phyloP scores from a whole-genome alignment of 2,888 invertebrate genomes.

The Margaritifera margaritifera region DNA sequence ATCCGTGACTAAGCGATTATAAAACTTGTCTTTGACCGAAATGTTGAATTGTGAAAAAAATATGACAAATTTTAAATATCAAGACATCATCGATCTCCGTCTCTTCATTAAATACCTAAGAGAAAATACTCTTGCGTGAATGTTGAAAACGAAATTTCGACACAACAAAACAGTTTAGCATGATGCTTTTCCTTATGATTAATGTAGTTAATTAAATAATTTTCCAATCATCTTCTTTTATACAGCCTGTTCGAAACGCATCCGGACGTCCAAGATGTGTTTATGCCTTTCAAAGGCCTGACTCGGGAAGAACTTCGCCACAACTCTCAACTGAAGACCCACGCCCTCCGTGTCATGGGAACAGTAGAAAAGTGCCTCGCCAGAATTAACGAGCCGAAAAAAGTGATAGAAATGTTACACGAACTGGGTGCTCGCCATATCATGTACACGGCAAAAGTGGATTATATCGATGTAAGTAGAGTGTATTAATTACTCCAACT shows the following conservation, averaged over 20 bases:
- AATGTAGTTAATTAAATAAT: too few species aligned
- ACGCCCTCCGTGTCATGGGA: slow-evolving; percentile 76
- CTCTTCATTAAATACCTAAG: too few species aligned
- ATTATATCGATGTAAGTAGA: slow-evolving; percentile 76
- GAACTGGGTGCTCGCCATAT: slow-evolving; percentile 75
- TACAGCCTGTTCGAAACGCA: slow-evolving; percentile 76
- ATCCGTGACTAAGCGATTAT: too few species aligned
- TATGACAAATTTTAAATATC: too few species aligned
- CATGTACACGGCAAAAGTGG: slow-evolving; percentile 75
- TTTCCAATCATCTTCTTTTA: too few species aligned
- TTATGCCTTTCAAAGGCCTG: slow-evolving; percentile 75
- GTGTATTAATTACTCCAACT: not conserved
- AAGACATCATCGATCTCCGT: too few species aligned
- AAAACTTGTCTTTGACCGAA: too few species aligned
- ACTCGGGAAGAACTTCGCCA: slow-evolving; percentile 74
- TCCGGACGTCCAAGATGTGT: slow-evolving; percentile 76
- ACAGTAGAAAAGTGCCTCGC: slow-evolving; percentile 76
- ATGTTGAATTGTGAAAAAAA: too few species aligned
- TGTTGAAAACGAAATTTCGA: too few species aligned
- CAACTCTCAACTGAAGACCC: slow-evolving; percentile 75
- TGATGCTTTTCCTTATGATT: too few species aligned
- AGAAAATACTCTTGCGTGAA: too few species aligned
- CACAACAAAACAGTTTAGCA: too few species aligned
- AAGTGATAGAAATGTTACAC: slow-evolving; percentile 73
- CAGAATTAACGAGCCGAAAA: slow-evolving; percentile 74